Percentiles rank a stretch among this genome's conserved stretches.
Evolutionary conservation across 2,113 vertebrate genomes (phyloP).

Genomic region (Thamnaconus septentrionalis): DNA sequence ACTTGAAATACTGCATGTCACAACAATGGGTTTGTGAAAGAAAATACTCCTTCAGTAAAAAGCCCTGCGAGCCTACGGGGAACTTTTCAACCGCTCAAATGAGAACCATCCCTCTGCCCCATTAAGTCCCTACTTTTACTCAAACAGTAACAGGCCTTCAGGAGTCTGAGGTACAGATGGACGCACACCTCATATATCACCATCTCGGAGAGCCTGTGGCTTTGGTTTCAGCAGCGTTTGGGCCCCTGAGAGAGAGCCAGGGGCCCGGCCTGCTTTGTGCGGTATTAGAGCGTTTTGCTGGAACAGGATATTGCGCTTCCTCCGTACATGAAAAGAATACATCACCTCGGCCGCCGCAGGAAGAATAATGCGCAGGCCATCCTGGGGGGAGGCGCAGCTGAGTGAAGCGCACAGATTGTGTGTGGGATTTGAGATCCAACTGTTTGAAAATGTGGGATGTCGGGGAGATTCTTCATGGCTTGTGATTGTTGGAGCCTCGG

Average conservation of each 20-base stretch:
- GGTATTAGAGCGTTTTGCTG: conserved; percentile 50
- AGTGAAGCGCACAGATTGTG: conserved; percentile 5
- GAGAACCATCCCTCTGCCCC: conserved; percentile 57
- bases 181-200: conserved; percentile 67
- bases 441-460: conserved; percentile 1
- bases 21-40: conserved; percentile 6
- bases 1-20: conserved; percentile 31
- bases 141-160: conserved; percentile 26
- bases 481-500: conserved; percentile 6
- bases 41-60: conserved; percentile 27
- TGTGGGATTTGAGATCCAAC: conserved; percentile 6
- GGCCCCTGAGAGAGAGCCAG: conserved; percentile 44
- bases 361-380: conserved; percentile 51
- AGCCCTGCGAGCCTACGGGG: conserved; percentile 10
- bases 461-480: conserved; percentile 7
- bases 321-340: conserved; percentile 70
- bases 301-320: conserved; percentile 78
- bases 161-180: conserved; percentile 32
- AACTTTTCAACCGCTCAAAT: conserved; percentile 46
- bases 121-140: conserved; percentile 49
- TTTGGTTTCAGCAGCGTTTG: conserved; percentile 53
- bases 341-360: conserved; percentile 56
- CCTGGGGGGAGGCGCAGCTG: conserved; percentile 1
- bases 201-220: conserved; percentile 39
- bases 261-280: conserved; percentile 45